Conservation (phyloP, 2,113 vertebrate genomes). For the Hippotragus niger region DNA sequence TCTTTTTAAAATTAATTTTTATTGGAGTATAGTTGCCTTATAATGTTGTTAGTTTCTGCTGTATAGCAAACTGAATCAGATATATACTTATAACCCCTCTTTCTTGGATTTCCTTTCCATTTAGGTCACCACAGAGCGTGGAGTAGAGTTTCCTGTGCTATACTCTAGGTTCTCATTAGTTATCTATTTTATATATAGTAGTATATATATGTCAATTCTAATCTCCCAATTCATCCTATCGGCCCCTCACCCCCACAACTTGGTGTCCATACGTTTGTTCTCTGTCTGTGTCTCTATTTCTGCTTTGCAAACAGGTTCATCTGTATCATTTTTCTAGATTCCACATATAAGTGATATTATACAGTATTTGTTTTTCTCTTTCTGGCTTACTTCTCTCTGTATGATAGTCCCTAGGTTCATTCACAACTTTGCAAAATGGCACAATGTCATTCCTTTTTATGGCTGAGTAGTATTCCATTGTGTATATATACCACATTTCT, state of each 20-base stretch:
- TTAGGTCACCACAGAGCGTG: neutral
- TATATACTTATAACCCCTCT: neutral
- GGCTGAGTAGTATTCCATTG: neutral
- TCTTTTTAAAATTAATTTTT: neutral
- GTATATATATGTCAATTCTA: neutral
- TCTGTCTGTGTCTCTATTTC: neutral
- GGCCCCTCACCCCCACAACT: rapidly evolving
- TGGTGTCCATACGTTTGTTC: neutral
- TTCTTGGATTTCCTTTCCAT: neutral
- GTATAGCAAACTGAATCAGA: neutral
- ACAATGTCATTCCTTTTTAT: neutral
- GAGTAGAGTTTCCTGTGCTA: neutral
- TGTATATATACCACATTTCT: neutral
- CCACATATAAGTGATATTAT: neutral
- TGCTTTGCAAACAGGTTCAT: neutral
- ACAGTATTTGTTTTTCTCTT: neutral
- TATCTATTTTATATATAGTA: neutral
- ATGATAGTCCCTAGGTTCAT: neutral
- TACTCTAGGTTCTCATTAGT: neutral
- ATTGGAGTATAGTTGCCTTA: neutral
- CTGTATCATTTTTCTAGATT: neutral
- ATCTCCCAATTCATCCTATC: neutral
- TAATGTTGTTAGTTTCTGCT: neutral
- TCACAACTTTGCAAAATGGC: neutral
- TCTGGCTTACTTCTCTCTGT: neutral